phyloP scores from a whole-genome alignment of 2,888 invertebrate genomes.

The Linyphia triangularis region DNA sequence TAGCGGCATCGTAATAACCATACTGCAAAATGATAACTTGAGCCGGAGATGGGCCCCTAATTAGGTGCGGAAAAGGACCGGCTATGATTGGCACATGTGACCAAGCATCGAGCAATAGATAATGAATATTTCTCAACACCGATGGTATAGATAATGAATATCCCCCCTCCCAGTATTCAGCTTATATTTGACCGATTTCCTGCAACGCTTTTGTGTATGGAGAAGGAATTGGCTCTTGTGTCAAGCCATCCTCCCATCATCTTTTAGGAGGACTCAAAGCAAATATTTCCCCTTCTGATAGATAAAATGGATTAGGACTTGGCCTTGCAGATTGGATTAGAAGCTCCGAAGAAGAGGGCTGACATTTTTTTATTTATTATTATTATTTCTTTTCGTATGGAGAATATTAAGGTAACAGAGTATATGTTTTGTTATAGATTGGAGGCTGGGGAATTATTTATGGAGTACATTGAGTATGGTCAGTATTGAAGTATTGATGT shows the following conservation, averaged over 20 bases:
- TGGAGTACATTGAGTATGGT: background rate
- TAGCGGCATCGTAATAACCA: too few species aligned
- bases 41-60: background rate
- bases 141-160: background rate
- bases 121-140: background rate
- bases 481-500: too few species aligned
- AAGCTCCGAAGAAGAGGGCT: background rate
- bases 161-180: too few species aligned
- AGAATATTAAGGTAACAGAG: background rate
- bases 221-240: background rate
- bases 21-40: background rate
- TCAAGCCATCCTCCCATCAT: background rate
- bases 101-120: background rate
- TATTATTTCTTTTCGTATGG: background rate
- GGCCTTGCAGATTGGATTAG: conserved; percentile 36
- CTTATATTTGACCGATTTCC: background rate
- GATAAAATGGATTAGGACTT: conserved; percentile 32
- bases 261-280: background rate
- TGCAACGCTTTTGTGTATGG: background rate
- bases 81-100: background rate
- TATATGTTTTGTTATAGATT: background rate
- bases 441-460: background rate
- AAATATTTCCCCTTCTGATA: conserved; percentile 41
- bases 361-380: background rate
- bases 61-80: background rate